Evolutionary conservation across 2,888 invertebrate species (phyloP).

Genomic region (Drosophila cognata): DNA sequence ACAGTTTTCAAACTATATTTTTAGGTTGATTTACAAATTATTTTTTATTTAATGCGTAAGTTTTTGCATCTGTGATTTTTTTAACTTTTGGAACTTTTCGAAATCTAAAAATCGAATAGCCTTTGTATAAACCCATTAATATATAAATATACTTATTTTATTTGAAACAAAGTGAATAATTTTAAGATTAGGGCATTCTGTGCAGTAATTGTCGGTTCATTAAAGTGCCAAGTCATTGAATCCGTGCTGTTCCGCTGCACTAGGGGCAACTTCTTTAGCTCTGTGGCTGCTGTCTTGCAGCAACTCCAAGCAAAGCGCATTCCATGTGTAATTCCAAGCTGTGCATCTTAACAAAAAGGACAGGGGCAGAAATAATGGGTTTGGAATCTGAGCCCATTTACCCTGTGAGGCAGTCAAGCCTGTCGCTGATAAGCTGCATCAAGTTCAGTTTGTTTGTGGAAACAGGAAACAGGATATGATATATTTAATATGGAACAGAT

Average conservation of each 20-base stretch:
- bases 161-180: neutral
- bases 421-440: constrained; percentile 62
- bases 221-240: constrained; percentile 26
- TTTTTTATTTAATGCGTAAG: neutral
- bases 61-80: neutral
- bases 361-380: constrained; percentile 34
- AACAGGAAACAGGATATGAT: constrained; percentile 82
- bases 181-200: constrained; percentile 18
- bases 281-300: constrained; percentile 26
- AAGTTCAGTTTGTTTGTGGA: constrained; percentile 14
- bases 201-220: constrained; percentile 17
- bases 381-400: constrained; percentile 27
- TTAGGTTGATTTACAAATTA: neutral
- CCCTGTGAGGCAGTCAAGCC: constrained; percentile 40
- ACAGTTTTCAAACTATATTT: neutral
- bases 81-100: neutral
- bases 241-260: constrained; percentile 8
- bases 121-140: neutral
- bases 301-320: constrained; percentile 15
- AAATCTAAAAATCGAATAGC: neutral
- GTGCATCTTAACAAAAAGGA: constrained; percentile 30
- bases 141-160: neutral
- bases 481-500: constrained; percentile 81
- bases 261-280: constrained; percentile 22
- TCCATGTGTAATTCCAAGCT: constrained; percentile 32